phyloP scores from a whole-genome alignment of 2,113 vertebrate genomes.

The Colinus virginianus region DNA sequence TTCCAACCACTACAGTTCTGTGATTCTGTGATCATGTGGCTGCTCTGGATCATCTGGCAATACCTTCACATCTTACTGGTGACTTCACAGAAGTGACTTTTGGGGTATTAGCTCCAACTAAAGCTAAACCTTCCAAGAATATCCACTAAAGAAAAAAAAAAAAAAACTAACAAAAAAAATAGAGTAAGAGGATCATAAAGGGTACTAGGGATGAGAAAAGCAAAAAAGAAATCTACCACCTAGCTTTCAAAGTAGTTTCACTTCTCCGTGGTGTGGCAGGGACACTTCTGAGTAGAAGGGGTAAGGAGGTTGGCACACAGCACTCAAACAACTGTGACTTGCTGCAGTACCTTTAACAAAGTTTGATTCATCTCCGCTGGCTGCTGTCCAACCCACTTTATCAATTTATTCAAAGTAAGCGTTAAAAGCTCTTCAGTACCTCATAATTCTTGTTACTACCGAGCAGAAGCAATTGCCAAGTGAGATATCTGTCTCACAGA shows the following conservation, averaged over 20 bases:
- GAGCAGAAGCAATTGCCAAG: not conserved
- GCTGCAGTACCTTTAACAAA: not conserved
- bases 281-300: not conserved
- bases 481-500: not conserved
- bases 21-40: too few species aligned
- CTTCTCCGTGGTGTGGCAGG: not conserved
- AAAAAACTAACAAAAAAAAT: not conserved
- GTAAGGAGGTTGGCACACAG: not conserved
- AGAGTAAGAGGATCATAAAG: not conserved
- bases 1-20: too few species aligned
- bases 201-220: not conserved
- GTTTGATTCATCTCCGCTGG: not conserved
- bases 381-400: conserved; percentile 13
- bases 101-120: not conserved
- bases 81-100: not conserved
- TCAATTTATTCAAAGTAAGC: conserved; percentile 16
- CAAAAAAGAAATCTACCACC: rapidly evolving
- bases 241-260: not conserved
- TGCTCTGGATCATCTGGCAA: not conserved
- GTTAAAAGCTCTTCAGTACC: conserved; percentile 20
- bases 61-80: not conserved
- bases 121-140: not conserved
- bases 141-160: not conserved
- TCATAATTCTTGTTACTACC: conserved; percentile 4
- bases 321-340: rapidly evolving